Conservation (phyloP, 1,140 invertebrate genomes). For the Camponotus floridanus region DNA sequence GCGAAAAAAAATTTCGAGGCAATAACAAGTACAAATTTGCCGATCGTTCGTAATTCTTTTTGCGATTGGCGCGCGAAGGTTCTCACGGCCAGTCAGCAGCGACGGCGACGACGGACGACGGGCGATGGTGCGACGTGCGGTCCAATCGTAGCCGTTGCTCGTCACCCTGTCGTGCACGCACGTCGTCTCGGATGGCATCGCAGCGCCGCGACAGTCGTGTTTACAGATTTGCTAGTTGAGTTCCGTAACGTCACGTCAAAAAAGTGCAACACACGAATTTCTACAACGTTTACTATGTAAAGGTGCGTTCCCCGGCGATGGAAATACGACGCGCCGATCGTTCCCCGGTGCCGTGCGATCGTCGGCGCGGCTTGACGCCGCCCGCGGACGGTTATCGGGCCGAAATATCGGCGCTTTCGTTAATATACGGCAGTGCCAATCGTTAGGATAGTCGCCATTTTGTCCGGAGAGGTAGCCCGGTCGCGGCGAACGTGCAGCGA, state of each 20-base stretch:
- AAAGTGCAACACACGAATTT: slow-evolving; percentile 83
- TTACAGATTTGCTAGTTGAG: slow-evolving; percentile 84
- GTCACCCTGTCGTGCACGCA: slow-evolving; percentile 15
- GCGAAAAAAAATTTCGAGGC: too few species aligned
- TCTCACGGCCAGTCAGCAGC: slow-evolving; percentile 3
- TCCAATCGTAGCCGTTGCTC: slow-evolving; percentile 28
- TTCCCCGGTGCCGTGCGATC: not conserved
- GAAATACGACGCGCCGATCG: not conserved
- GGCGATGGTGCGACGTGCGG: not conserved
- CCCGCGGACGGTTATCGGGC: not conserved
- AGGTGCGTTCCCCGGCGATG: slow-evolving; percentile 78
- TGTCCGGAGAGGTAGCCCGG: slow-evolving; percentile 84
- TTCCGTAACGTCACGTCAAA: slow-evolving; percentile 86
- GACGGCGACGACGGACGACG: not conserved
- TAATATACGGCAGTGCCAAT: slow-evolving; percentile 80
- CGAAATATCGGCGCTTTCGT: slow-evolving; percentile 59
- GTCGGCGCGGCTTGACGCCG: not conserved
- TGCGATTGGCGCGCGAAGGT: not conserved
- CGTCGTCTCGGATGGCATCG: slow-evolving; percentile 68
- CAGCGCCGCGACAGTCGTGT: slow-evolving; percentile 81
- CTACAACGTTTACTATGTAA: slow-evolving; percentile 84
- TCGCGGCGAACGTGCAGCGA: slow-evolving; percentile 79
- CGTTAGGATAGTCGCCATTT: slow-evolving; percentile 85
- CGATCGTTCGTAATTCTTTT: too few species aligned
- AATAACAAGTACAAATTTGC: too few species aligned